Conservation (phyloP, 2,888 invertebrate species). For the Automeris io region DNA sequence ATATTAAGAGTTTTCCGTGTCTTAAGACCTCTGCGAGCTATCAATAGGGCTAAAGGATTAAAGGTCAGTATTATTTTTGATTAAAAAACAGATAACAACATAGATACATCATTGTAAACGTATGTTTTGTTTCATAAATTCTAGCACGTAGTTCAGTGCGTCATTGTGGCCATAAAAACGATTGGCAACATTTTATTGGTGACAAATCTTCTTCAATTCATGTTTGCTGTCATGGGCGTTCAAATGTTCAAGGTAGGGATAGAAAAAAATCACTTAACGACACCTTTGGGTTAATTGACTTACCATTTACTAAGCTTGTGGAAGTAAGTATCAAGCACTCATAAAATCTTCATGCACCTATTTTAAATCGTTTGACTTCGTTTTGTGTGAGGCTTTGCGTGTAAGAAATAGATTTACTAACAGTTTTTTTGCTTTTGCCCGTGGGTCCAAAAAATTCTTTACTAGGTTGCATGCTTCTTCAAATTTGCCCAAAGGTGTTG, state of each 20-base stretch:
- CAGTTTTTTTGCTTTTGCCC: conserved; percentile 39
- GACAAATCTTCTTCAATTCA: conserved; percentile 99
- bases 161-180: conserved; percentile 98
- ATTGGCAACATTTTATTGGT: conserved; percentile 99
- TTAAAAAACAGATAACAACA: conserved; percentile 7
- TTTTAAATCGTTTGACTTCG: conserved; percentile 46
- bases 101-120: conserved; percentile 8
- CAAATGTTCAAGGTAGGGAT: conserved; percentile 99
- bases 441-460: conserved; percentile 70
- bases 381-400: conserved; percentile 58
- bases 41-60: conserved; percentile 99
- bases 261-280: conserved; percentile 29
- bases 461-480: conserved; percentile 37
- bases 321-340: conserved; percentile 44
- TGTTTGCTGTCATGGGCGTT: conserved; percentile 99
- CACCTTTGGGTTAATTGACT: conserved; percentile 67
- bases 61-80: conserved; percentile 85
- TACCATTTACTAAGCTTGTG: conserved; percentile 23
- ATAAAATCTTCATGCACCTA: conserved; percentile 18
- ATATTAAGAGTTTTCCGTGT: conserved; percentile 98
- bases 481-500: conserved; percentile 71
- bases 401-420: conserved; percentile 38
- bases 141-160: conserved; percentile 99
- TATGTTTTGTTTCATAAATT: conserved; percentile 34
- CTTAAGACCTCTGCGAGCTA: conserved; percentile 96